phyloP scores from a whole-genome alignment of 2,113 vertebrate species.

The Rafetus swinhoei region DNA sequence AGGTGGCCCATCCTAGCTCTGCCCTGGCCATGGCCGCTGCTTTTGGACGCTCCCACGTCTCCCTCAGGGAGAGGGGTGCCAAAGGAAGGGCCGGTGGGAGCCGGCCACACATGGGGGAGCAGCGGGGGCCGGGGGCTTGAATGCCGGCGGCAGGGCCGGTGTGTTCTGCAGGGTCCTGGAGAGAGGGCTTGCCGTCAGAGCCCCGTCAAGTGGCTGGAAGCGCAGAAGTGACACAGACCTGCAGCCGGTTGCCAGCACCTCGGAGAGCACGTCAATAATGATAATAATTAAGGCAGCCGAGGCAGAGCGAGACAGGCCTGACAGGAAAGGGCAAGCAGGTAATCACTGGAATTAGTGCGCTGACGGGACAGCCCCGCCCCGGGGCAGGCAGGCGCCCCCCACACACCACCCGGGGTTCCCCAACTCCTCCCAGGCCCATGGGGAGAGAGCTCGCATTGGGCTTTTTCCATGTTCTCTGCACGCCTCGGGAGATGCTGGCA shows the following conservation, averaged over 20 bases:
- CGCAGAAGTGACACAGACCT: accelerated
- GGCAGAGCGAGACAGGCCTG: slow-evolving; percentile 19
- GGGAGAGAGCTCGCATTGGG: neutral
- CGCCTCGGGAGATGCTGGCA: neutral
- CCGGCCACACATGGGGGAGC: neutral
- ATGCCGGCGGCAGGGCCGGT: neutral
- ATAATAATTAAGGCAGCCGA: slow-evolving; percentile 31
- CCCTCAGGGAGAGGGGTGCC: neutral
- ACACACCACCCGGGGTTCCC: neutral
- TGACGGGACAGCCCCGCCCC: slow-evolving; percentile 44
- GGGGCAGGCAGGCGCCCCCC: no score
- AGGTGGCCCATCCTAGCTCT: neutral
- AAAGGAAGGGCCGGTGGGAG: neutral
- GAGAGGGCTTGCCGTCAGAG: neutral
- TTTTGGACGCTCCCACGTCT: neutral
- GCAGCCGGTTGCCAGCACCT: accelerated
- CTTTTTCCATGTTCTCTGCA: neutral
- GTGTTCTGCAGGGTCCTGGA: neutral
- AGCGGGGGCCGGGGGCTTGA: neutral
- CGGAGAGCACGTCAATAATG: slow-evolving; percentile 15
- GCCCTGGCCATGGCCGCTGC: neutral
- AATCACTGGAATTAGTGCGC: slow-evolving; percentile 43
- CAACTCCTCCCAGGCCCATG: neutral
- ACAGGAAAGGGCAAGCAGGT: slow-evolving; percentile 49
- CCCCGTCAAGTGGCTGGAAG: neutral